These are phyloP conservation scores for Chrysolina oricalcia DNA, from an alignment of 2,888 invertebrate genomes.

Conservation along the genomic window DNA sequence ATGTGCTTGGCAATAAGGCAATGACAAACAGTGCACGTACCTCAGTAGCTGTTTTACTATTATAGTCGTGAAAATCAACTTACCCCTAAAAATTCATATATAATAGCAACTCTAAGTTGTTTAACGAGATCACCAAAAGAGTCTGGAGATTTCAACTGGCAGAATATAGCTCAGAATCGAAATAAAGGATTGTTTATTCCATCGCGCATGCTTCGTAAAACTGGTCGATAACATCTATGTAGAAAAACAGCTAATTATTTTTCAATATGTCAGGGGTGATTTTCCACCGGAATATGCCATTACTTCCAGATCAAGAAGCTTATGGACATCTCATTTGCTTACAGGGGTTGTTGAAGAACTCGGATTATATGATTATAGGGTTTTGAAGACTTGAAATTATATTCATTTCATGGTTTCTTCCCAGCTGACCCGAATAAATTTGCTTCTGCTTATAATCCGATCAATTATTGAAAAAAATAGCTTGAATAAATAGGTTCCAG, in stretches of 20 bases:
- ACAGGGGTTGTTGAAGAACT: neutral
- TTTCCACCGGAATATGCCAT: conserved; percentile 20
- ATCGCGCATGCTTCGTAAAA: conserved; percentile 51
- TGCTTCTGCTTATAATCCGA: too few relatives aligned
- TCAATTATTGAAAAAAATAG: too few relatives aligned
- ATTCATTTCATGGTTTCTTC: too few relatives aligned
- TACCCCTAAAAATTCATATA: conserved; percentile 48
- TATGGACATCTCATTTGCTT: neutral
- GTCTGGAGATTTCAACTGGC: conserved; percentile 53
- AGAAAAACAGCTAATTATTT: conserved; percentile 45
- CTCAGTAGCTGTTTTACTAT: neutral
- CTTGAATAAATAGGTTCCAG: too few relatives aligned
- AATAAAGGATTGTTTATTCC: conserved; percentile 59
- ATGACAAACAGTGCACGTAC: neutral
- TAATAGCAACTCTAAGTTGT: conserved; percentile 28
- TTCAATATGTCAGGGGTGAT: conserved; percentile 37
- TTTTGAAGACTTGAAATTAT: too few relatives aligned
- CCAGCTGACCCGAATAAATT: too few relatives aligned
- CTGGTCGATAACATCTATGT: conserved; percentile 57
- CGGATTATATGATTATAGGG: too few relatives aligned
- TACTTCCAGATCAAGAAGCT: neutral
- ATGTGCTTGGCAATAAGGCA: neutral
- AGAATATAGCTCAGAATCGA: conserved; percentile 55
- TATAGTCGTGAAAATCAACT: conserved; percentile 32
- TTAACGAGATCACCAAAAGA: conserved; percentile 46